Conservation (phyloP, 2,113 vertebrate genomes). For the Cettia cetti region DNA sequence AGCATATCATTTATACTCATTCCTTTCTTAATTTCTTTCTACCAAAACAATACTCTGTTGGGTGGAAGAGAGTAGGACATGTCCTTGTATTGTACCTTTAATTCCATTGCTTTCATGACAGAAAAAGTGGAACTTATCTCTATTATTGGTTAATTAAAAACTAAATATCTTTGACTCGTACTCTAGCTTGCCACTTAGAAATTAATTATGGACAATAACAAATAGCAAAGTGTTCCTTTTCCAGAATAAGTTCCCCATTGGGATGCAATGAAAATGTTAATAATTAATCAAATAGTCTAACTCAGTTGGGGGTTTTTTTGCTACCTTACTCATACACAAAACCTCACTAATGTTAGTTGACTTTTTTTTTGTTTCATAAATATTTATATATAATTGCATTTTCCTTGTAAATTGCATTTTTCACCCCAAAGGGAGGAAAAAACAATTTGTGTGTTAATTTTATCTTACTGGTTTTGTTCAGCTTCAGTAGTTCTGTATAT, state of each 20-base stretch:
- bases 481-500: slow-evolving; percentile 71
- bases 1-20: background rate
- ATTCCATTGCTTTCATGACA: background rate
- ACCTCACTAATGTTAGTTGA: slow-evolving; percentile 50
- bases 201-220: slow-evolving; percentile 55
- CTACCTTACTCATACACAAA: slow-evolving; percentile 6
- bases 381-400: slow-evolving; percentile 75
- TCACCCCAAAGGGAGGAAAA: slow-evolving; percentile 74
- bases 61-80: background rate
- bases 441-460: slow-evolving; percentile 82
- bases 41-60: background rate
- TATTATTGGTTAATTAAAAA: slow-evolving; percentile 49
- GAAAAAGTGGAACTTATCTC: background rate
- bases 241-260: slow-evolving; percentile 4
- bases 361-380: slow-evolving; percentile 70
- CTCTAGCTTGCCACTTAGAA: background rate
- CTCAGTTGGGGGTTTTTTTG: slow-evolving; percentile 33
- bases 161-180: background rate
- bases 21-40: slow-evolving; percentile 24
- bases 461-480: slow-evolving; percentile 74
- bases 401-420: slow-evolving; percentile 72
- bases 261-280: slow-evolving; percentile 21
- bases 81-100: background rate
- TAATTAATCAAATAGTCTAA: slow-evolving; percentile 57
- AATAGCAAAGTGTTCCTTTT: slow-evolving; percentile 25